Conservation (phyloP, 2,888 invertebrate species). For the Aspidiotus destructor region DNA sequence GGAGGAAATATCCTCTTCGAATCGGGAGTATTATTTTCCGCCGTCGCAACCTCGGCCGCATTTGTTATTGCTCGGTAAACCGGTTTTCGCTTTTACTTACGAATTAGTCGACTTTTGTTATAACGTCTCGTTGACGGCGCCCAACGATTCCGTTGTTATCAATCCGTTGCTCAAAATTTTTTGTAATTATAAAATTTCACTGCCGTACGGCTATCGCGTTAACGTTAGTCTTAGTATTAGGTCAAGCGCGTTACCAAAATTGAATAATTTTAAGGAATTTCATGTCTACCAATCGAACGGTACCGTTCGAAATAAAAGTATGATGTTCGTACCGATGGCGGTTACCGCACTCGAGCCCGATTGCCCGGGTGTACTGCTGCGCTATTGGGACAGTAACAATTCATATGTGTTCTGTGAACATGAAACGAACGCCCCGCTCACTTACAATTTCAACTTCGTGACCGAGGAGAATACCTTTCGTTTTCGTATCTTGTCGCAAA, state of each 20-base stretch:
- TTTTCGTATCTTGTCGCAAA: conserved; percentile 9
- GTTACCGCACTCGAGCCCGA: neutral
- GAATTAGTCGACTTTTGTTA: conserved; percentile 62
- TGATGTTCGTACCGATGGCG: neutral
- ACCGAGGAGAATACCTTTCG: conserved; percentile 10
- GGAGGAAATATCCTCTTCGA: conserved; percentile 53
- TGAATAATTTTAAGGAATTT: neutral
- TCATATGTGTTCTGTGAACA: conserved; percentile 14
- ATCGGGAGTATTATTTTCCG: conserved; percentile 54
- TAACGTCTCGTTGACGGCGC: conserved; percentile 54
- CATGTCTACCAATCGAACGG: neutral
- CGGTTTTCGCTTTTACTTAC: conserved; percentile 57
- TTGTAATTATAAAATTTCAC: conserved; percentile 59
- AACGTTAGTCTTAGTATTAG: conserved; percentile 5
- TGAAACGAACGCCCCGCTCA: neutral
- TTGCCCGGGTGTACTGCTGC: conserved; percentile 9
- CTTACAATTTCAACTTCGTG: neutral
- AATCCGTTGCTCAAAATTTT: conserved; percentile 43
- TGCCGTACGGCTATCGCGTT: conserved; percentile 61
- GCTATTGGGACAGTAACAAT: conserved; percentile 10
- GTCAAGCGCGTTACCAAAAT: neutral
- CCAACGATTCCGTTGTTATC: conserved; percentile 54
- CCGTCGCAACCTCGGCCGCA: conserved; percentile 43
- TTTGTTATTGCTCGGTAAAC: conserved; percentile 45
- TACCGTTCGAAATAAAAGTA: neutral